Evolutionary conservation across 2,888 invertebrate genomes (phyloP).

Genomic region (Protophormia terraenovae): DNA sequence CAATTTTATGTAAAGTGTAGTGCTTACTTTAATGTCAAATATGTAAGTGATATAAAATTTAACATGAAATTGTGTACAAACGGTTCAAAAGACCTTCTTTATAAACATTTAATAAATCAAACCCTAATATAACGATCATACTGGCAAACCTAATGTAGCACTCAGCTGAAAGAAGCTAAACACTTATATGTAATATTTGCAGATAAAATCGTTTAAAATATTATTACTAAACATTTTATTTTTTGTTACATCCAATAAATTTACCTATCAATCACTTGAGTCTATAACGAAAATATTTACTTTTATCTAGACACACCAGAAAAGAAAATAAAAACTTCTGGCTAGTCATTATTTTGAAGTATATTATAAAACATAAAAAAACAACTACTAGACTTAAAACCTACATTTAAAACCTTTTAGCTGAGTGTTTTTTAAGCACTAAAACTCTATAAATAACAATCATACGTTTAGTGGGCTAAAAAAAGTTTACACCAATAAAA

Average conservation of each 20-base stretch:
- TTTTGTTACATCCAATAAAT: background rate
- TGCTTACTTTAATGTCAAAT: no score
- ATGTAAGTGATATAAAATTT: no score
- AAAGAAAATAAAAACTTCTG: background rate
- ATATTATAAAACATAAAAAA: background rate
- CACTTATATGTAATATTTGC: no score
- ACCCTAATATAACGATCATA: no score
- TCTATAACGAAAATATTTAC: background rate
- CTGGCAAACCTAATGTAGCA: no score
- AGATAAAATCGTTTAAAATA: background rate
- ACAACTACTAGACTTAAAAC: background rate
- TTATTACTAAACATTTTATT: background rate
- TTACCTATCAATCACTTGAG: slow-evolving; percentile 25
- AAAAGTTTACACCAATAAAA: no score
- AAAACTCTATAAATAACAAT: background rate
- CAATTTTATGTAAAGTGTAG: no score
- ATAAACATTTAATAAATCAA: no score
- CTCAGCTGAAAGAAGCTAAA: no score
- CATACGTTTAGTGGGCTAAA: background rate
- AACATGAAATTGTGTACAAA: no score
- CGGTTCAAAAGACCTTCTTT: no score
- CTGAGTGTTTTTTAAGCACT: background rate
- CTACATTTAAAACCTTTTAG: slow-evolving; percentile 9
- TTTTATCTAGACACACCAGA: background rate
- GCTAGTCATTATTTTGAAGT: slow-evolving; percentile 5